Evolutionary conservation across 1,140 invertebrate genomes (phyloP), one percentile per base, ranked within the genome.

Genomic region (Melanaphis sacchari): DNA sequence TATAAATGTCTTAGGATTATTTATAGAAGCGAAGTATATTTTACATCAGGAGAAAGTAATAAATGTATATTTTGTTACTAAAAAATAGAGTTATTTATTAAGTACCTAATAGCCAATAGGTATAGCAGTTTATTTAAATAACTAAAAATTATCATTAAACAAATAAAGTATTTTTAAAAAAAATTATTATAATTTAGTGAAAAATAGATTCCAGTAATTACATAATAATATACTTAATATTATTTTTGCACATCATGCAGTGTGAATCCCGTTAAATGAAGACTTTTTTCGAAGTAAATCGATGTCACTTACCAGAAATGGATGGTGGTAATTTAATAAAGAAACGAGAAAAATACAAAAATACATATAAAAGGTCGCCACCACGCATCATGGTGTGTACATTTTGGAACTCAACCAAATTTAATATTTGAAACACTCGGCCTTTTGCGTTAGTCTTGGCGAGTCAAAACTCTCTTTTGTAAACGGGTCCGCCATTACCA

Each of bases 381-480:
- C 54, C 54, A 22, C 85, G 8, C 82, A 26, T 8, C 40, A 31
- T 38, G 41, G 26, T 11, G 24, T 49, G 36, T 88, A 52, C 43
- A n/a, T 89, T 89, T 89, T 43, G 88, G 36, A 31, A 90, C 38
- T 21, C 52, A 40, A 66, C 22, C 38, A 90, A 90, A 90, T 90
- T 66, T 54, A 66, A 90, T 90, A 90, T 90, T 54, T 59, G 49
- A 59, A 90, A 36, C 89, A 66, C 52, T 59, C 89, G 88, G 88
- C 24, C 52, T 54, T 90, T 90, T 90, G 52, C 88, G 52, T 59
- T 24, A 52, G 87, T 90, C 52, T 38, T 38, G 24, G 24, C 49
- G 1, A 54, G 88, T 59, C 49, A 22, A 90, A 59, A 90, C 88
- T 90, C 87, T 52, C 46, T 90, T 90, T 49, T 40, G 49, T 90